Evolutionary conservation across 1,140 invertebrate species (phyloP).

Genomic region (Diploscapter pachys): DNA sequence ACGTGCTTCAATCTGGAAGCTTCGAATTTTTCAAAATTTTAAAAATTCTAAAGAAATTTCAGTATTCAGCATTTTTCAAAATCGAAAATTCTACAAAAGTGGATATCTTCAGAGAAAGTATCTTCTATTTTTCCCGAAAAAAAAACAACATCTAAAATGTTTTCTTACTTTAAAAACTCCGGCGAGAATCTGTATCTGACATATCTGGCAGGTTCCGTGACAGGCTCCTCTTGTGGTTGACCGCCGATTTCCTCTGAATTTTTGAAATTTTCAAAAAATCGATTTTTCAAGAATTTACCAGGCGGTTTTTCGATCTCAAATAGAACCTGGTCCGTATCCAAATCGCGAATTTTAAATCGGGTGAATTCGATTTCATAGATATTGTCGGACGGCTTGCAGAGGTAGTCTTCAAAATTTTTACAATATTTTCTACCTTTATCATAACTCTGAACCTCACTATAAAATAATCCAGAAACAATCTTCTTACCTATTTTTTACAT

Average conservation of each 20-base stretch:
- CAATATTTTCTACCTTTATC: not conserved
- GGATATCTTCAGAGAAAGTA: too few species aligned
- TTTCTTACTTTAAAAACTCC: constrained; percentile 73
- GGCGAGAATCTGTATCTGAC: constrained; percentile 95
- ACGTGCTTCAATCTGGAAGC: constrained; percentile 74
- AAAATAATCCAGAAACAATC: not conserved
- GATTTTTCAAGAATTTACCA: constrained; percentile 15
- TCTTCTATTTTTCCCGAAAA: too few species aligned
- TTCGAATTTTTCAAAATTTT: too few species aligned
- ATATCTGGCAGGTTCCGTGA: constrained; percentile 74
- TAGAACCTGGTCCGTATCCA: constrained; percentile 83
- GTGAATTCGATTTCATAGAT: constrained; percentile 97
- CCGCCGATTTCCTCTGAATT: constrained; percentile 21
- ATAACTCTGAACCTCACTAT: not conserved
- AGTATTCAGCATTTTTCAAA: too few species aligned
- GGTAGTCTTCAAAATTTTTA: constrained; percentile 69
- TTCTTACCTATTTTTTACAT: too few species aligned
- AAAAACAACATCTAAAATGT: too few species aligned
- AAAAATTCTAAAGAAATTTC: too few species aligned
- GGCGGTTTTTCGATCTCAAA: constrained; percentile 93
- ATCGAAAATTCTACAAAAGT: too few species aligned
- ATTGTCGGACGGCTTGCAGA: constrained; percentile 90
- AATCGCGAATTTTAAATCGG: constrained; percentile 89
- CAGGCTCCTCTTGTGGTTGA: constrained; percentile 19
- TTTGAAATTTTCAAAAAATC: too few species aligned